phyloP scores from a whole-genome alignment of 2,113 vertebrate genomes.

The Cyanoderma ruficeps region DNA sequence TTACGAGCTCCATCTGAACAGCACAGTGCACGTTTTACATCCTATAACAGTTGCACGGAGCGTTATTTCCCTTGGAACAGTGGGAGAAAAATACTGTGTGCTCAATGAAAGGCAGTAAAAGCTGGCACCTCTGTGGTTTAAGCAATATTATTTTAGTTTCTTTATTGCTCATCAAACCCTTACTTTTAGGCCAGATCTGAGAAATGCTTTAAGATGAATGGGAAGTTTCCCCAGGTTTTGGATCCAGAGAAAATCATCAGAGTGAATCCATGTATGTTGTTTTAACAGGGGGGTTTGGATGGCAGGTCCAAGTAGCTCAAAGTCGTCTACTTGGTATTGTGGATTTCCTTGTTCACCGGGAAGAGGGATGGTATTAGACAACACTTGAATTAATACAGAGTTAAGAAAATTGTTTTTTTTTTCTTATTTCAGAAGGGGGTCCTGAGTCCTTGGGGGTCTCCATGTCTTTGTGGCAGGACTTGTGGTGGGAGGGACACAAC shows the following conservation, averaged over 20 bases:
- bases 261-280: background rate
- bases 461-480: background rate
- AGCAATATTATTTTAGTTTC: constrained; percentile 6
- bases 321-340: background rate
- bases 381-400: background rate
- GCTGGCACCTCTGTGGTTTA: constrained; percentile 38
- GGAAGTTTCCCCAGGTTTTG: background rate
- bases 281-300: background rate
- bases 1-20: background rate
- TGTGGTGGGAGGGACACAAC: background rate
- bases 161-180: constrained; percentile 9
- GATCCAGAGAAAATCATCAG: background rate
- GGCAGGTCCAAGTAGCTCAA: background rate
- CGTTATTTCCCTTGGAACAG: constrained; percentile 41
- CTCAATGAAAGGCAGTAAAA: constrained; percentile 44
- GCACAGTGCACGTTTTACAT: background rate
- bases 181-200: background rate
- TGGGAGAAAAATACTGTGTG: background rate
- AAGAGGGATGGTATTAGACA: background rate
- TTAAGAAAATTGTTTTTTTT: background rate
- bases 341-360: background rate
- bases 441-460: background rate
- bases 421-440: background rate
- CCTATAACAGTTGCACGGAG: background rate
- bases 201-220: background rate